A percentile compares a stretch with the other conserved stretches of the same genome.
phyloP scores from a whole-genome alignment of 2,113 vertebrate genomes.

The Abramis brama region DNA sequence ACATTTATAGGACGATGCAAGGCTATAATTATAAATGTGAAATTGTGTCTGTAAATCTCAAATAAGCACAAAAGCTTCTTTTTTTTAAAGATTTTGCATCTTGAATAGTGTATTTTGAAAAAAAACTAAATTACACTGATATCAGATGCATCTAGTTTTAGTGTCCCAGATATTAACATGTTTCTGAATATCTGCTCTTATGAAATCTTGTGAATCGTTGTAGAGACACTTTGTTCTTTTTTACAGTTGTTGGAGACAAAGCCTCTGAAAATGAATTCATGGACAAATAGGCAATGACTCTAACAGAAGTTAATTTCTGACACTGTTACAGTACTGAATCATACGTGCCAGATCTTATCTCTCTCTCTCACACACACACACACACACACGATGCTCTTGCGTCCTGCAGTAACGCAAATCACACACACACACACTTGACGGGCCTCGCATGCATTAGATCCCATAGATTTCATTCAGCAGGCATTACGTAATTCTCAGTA shows the following conservation, averaged over 20 bases:
- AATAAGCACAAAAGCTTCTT: not conserved
- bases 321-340: not conserved
- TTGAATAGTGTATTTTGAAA: not conserved
- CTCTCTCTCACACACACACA: not conserved
- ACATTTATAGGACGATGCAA: too few relatives aligned
- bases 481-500: constrained; percentile 14
- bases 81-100: not conserved
- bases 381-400: not conserved
- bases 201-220: not conserved
- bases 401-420: not conserved
- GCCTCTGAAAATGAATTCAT: not conserved
- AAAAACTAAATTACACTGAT: not conserved
- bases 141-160: not conserved
- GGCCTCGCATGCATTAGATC: not conserved
- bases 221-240: not conserved
- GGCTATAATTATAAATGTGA: not conserved
- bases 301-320: not conserved
- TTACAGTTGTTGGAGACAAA: not conserved
- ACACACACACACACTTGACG: not conserved
- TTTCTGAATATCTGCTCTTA: not conserved
- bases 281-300: not conserved
- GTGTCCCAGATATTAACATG: not conserved
- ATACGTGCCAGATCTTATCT: not conserved
- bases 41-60: not conserved
- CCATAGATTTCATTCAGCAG: not conserved